Conservation (phyloP, 2,113 vertebrate species). For the Genyomyrus donnyi region DNA sequence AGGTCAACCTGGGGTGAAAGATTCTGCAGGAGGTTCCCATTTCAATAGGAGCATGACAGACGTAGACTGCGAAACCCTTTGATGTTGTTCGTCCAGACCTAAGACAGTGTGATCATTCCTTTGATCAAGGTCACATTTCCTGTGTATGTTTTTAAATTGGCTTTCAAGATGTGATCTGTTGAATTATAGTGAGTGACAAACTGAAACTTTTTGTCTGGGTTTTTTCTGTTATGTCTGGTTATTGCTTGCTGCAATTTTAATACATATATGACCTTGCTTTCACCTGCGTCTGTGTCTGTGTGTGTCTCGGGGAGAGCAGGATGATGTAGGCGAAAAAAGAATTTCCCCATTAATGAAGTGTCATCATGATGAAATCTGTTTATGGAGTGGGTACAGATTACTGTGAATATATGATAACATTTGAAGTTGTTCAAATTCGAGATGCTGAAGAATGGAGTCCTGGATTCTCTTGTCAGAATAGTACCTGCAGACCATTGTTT, state of each 20-base stretch:
- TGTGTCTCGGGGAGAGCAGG: neutral
- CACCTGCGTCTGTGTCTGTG: neutral
- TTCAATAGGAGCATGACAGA: neutral
- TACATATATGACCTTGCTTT: neutral
- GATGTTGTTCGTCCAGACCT: neutral
- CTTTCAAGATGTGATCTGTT: neutral
- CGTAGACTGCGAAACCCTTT: neutral
- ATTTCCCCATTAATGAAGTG: neutral
- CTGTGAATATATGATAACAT: neutral
- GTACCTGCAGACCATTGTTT: neutral
- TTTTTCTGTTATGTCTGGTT: neutral
- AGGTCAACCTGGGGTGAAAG: neutral
- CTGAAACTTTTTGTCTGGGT: neutral
- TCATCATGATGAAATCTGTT: neutral
- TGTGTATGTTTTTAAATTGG: neutral
- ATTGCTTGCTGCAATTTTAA: neutral
- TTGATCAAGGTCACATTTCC: neutral
- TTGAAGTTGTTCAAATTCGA: neutral
- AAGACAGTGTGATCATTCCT: neutral
- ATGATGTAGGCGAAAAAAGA: neutral
- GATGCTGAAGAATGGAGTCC: neutral
- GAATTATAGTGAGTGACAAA: neutral
- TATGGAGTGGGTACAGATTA: neutral
- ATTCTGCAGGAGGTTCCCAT: neutral
- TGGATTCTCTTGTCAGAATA: neutral